phyloP scores from a whole-genome alignment of 2,888 invertebrate species.

The Amblyteles armatorius region DNA sequence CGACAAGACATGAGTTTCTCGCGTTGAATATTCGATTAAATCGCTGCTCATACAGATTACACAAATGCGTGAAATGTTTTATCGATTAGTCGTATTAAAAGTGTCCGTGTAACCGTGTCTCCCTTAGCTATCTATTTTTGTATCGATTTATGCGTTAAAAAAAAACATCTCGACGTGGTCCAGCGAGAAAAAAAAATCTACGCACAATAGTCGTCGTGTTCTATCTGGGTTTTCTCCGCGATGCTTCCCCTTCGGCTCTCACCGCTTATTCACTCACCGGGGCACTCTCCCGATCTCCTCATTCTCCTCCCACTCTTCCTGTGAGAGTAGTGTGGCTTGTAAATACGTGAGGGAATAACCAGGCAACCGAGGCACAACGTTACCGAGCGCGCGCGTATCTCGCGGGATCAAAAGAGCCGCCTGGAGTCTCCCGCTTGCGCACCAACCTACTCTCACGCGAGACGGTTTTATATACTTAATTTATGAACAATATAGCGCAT shows the following conservation, averaged over 20 bases:
- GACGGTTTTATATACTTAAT: constrained; percentile 82
- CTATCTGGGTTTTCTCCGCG: not conserved
- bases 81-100: not conserved
- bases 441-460: constrained; percentile 56
- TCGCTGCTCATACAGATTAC: constrained; percentile 12
- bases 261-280: constrained; percentile 36
- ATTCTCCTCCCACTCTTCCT: constrained; percentile 1
- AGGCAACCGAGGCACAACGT: constrained; percentile 44
- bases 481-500: constrained; percentile 80
- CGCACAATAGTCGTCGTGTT: constrained; percentile 1
- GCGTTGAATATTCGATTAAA: constrained; percentile 48
- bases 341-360: constrained; percentile 63
- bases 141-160: constrained; percentile 5
- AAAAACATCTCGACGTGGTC: not conserved
- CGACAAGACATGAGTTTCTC: constrained; percentile 24
- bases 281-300: constrained; percentile 39
- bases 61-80: constrained; percentile 42
- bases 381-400: constrained; percentile 76
- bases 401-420: constrained; percentile 80
- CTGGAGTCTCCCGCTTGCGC: constrained; percentile 48
- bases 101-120: too few relatives aligned
- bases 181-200: constrained; percentile 17
- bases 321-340: constrained; percentile 20
- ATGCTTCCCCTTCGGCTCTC: not conserved
- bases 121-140: constrained; percentile 15